Percentiles rank a stretch among this genome's conserved stretches.
Evolutionary conservation across 2,888 invertebrate species (phyloP).

Genomic region (Acleris cristana): DNA sequence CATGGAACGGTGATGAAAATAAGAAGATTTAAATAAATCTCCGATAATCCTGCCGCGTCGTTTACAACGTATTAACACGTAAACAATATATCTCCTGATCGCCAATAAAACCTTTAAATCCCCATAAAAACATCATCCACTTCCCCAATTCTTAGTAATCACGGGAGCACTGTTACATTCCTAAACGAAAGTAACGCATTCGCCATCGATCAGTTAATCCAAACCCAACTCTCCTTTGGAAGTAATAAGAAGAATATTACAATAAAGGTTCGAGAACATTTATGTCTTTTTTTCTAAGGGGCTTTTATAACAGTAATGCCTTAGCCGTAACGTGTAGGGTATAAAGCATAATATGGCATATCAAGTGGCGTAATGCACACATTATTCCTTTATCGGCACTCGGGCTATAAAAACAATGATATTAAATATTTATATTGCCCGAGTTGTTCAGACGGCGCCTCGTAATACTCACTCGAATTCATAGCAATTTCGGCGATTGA

Average conservation of each 20-base stretch:
- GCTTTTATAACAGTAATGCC: constrained; percentile 52
- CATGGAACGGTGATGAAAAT: no score
- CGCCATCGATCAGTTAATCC: no score
- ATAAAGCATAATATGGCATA: constrained; percentile 59
- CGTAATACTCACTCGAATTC: background rate
- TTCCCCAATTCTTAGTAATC: constrained; percentile 49
- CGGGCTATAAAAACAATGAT: constrained; percentile 52
- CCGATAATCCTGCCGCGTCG: background rate
- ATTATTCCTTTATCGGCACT: constrained; percentile 68
- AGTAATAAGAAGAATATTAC: no score
- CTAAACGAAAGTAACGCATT: no score
- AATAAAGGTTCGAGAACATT: no score
- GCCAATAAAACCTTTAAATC: constrained; percentile 53
- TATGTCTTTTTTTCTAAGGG: no score
- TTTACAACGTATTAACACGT: constrained; percentile 31
- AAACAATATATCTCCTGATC: constrained; percentile 30
- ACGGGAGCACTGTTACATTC: constrained; percentile 42
- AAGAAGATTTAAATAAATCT: no score
- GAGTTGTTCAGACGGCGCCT: constrained; percentile 29
- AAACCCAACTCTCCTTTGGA: no score
- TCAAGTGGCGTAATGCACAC: constrained; percentile 55
- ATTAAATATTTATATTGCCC: constrained; percentile 63
- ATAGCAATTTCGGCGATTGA: no score
- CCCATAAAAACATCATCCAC: constrained; percentile 57
- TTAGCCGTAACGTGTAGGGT: constrained; percentile 50